Evolutionary conservation across 2,113 vertebrate genomes (phyloP).

Genomic region (Alosa alosa): DNA sequence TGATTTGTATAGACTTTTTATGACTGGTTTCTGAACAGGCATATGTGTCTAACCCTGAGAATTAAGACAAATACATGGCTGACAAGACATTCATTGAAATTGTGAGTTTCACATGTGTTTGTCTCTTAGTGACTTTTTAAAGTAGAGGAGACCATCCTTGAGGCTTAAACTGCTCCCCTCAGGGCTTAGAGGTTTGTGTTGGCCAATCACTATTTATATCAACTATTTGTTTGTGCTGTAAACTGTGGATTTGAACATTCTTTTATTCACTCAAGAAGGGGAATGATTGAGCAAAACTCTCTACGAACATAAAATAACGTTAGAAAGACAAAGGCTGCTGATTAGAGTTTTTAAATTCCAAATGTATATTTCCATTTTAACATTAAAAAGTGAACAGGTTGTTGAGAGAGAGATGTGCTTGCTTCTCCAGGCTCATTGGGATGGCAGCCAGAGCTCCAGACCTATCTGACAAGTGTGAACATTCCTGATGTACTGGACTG

Average conservation of each 20-base stretch:
- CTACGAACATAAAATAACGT: not conserved
- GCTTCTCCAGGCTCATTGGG: not conserved
- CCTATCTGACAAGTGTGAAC: not conserved
- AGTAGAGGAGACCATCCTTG: not conserved
- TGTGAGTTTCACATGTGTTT: not conserved
- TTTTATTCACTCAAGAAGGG: not conserved
- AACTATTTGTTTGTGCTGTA: not conserved
- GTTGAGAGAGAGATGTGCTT: not conserved
- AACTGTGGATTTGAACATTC: not conserved
- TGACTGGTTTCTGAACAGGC: not conserved
- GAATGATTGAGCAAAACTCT: not conserved
- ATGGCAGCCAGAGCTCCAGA: not conserved
- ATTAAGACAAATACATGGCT: not conserved
- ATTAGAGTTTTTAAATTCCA: not conserved
- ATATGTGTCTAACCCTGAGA: not conserved
- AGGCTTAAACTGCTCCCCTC: not conserved
- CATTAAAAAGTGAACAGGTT: no score
- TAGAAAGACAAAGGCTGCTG: not conserved
- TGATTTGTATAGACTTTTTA: not conserved
- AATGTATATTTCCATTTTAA: not conserved
- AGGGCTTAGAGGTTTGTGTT: not conserved
- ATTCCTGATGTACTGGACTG: not conserved
- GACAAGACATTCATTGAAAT: not conserved
- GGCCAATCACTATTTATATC: no score
- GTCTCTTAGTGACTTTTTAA: not conserved